phyloP scores from a whole-genome alignment of 2,888 invertebrate species.

The Plagiodera versicolora region DNA sequence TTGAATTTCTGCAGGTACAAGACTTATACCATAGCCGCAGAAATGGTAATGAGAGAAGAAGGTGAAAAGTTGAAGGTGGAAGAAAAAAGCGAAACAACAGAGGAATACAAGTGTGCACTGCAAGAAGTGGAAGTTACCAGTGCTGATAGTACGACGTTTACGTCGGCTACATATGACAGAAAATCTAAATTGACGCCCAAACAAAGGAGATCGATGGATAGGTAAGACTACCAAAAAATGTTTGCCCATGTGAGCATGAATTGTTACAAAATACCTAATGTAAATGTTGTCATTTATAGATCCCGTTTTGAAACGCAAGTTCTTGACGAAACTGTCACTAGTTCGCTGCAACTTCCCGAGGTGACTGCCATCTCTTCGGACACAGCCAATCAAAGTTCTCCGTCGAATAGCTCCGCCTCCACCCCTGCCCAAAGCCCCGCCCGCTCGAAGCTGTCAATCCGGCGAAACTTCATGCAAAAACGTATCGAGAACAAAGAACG shows the following conservation, averaged over 20 bases:
- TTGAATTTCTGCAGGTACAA: constrained; percentile 62
- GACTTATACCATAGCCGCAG: constrained; percentile 78
- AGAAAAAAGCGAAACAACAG: constrained; percentile 28
- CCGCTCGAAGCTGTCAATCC: constrained; percentile 44
- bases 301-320: constrained; percentile 71
- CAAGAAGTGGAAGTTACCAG: neutral
- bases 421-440: constrained; percentile 37
- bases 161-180: constrained; percentile 30
- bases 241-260: neutral
- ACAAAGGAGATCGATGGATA: constrained; percentile 67
- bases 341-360: constrained; percentile 44
- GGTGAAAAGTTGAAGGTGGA: constrained; percentile 35
- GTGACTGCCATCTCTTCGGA: constrained; percentile 23
- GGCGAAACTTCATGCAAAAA: constrained; percentile 57
- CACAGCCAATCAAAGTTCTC: constrained; percentile 24
- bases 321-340: constrained; percentile 45
- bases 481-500: constrained; percentile 70
- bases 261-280: too few relatives aligned
- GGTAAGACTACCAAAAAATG: constrained; percentile 36
- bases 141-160: constrained; percentile 25
- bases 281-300: constrained; percentile 16
- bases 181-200: constrained; percentile 61
- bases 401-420: constrained; percentile 22
- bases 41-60: constrained; percentile 57
- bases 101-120: constrained; percentile 37